A percentile compares a stretch with the other conserved stretches of the same genome.
These are phyloP conservation scores for Drosophila vallismaia DNA, from an alignment of 2,888 invertebrate genomes.

Conservation along the genomic window DNA sequence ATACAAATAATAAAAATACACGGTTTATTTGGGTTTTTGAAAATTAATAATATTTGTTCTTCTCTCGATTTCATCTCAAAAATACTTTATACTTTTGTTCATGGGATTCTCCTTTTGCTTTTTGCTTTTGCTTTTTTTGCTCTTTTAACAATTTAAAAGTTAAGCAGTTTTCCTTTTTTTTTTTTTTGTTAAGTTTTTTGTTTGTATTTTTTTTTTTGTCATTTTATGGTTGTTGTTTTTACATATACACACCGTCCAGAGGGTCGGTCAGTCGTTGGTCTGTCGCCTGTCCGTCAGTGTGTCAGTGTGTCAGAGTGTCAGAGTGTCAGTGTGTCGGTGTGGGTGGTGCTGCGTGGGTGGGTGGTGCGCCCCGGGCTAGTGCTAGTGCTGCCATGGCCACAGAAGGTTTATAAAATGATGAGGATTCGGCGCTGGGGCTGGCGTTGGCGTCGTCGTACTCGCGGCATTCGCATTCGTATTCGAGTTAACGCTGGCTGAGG, in stretches of 20 bases:
- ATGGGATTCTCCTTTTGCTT: conserved; percentile 37
- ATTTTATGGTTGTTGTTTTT: conserved; percentile 55
- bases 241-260: conserved; percentile 74
- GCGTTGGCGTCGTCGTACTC: conserved; percentile 38
- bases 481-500: conserved; percentile 46
- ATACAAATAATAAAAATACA: conserved; percentile 76
- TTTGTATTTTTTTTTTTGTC: conserved; percentile 34
- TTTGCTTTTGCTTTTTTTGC: conserved; percentile 41
- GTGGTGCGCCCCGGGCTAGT: conserved; percentile 14
- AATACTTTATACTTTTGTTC: conserved; percentile 72
- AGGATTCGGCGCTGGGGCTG: conserved; percentile 79
- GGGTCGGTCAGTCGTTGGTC: conserved; percentile 39
- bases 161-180: conserved; percentile 29
- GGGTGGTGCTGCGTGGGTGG: conserved; percentile 36
- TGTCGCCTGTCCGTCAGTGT: conserved; percentile 20
- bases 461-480: conserved; percentile 51
- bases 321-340: conserved; percentile 31
- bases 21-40: conserved; percentile 75
- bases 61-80: conserved; percentile 76
- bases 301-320: conserved; percentile 22
- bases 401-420: conserved; percentile 82
- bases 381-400: conserved; percentile 82
- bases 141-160: conserved; percentile 53
- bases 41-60: conserved; percentile 80
- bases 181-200: conserved; percentile 2